Conservation (phyloP, 1,140 invertebrate species). For the Tachypleus tridentatus region DNA sequence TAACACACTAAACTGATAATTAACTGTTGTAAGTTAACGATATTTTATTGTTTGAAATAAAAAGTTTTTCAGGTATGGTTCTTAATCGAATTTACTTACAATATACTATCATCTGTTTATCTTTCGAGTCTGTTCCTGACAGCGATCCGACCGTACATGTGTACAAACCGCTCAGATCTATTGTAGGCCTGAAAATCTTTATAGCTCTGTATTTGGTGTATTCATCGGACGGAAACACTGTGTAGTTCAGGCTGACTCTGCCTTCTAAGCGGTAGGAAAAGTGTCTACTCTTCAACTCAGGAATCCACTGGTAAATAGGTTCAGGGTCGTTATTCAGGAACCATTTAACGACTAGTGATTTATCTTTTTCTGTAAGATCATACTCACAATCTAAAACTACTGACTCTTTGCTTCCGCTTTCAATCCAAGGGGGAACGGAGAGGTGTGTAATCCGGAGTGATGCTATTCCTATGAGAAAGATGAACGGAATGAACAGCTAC, state of each 20-base stretch:
- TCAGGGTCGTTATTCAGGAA: constrained; percentile 52
- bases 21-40: too few relatives aligned
- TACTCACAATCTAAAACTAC: constrained; percentile 66
- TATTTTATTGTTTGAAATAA: too few relatives aligned
- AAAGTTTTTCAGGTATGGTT: too few relatives aligned
- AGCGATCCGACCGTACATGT: constrained; percentile 62
- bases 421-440: constrained; percentile 43
- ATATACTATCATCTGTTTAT: constrained; percentile 57
- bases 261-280: constrained; percentile 45
- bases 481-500: too few relatives aligned
- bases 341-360: constrained; percentile 62
- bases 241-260: constrained; percentile 53
- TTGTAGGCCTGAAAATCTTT: constrained; percentile 54
- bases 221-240: constrained; percentile 44
- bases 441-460: constrained; percentile 9
- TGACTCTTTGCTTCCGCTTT: constrained; percentile 48
- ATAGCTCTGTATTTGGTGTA: constrained; percentile 58
- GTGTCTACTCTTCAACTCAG: constrained; percentile 42
- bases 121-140: constrained; percentile 50
- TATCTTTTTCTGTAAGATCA: constrained; percentile 37
- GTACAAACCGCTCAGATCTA: constrained; percentile 59
- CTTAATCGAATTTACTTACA: constrained; percentile 23
- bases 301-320: constrained; percentile 70
- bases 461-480: too few relatives aligned
- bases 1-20: too few relatives aligned